These are phyloP conservation scores for Pocota personata DNA, from an alignment of 2,888 invertebrate genomes.

Conservation along the genomic window DNA sequence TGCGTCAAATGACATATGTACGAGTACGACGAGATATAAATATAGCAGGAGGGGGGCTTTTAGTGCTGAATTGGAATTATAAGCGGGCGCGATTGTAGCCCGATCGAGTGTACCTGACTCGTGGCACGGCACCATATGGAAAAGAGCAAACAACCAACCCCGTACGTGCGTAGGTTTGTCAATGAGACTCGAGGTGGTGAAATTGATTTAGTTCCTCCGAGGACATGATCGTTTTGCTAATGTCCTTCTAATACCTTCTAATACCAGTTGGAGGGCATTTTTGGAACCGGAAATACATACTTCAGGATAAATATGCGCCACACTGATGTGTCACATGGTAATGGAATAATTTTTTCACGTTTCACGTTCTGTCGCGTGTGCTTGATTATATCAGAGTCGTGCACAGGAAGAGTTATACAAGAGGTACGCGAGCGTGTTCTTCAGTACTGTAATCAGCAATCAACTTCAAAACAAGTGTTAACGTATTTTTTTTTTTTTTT, in stretches of 20 bases:
- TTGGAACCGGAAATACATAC: neutral
- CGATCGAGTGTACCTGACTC: constrained; percentile 35
- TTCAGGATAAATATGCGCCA: neutral
- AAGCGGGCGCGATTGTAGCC: neutral
- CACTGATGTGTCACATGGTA: constrained; percentile 5
- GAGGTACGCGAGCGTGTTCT: neutral
- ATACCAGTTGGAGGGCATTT: neutral
- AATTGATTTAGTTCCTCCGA: constrained; percentile 54
- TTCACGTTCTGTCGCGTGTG: constrained; percentile 46
- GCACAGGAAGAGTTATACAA: constrained; percentile 24
- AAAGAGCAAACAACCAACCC: neutral
- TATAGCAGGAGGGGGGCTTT: constrained; percentile 14
- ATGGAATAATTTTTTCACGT: constrained; percentile 8
- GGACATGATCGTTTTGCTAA: constrained; percentile 59
- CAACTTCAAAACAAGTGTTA: constrained; percentile 33
- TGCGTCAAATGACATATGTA: constrained; percentile 19
- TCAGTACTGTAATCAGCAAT: constrained; percentile 17
- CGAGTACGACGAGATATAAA: constrained; percentile 4
- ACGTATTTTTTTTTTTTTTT: neutral
- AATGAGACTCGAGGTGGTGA: constrained; percentile 33
- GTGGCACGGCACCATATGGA: constrained; percentile 35
- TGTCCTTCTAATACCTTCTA: constrained; percentile 13
- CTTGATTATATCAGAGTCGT: constrained; percentile 42
- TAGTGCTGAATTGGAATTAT: constrained; percentile 18
- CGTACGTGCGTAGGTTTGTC: constrained; percentile 53